Evolutionary conservation across 2,113 vertebrate genomes (phyloP), one percentile per base, ranked within the genome.

Genomic region (Proterorhinus semilunaris): DNA sequence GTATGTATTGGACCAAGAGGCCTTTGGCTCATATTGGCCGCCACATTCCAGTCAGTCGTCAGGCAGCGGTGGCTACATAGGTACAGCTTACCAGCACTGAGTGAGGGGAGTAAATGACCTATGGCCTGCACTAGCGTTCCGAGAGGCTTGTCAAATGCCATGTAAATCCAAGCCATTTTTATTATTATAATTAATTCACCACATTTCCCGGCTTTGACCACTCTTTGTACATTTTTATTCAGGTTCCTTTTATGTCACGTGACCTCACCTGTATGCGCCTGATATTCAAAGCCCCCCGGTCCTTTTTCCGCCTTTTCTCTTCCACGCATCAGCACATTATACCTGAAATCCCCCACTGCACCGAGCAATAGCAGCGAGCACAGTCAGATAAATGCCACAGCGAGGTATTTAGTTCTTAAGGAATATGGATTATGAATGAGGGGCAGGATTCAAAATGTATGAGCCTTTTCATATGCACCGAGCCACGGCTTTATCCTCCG

Each of bases 341-440:
- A 74, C 54, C 6, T 62, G 21, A 58, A 58, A 58, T 49, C 44
- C 62, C 61, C 66, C 61, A 75, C 75, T 49, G 54, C 72, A 54
- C 69, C 51, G 71, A 65, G 80, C 76, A 74, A 54, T 68, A 74
- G 73, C 69, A 50, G 71, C 72, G 76, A 83, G 79, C 68, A 69
- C 53, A 65, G 77, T 79, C 51, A 74, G 69, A 83, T 81, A 67
- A 86, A 81, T 84, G 75, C 80, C 87, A 88, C 78, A 88, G 66
- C 82, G 69, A 83, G 78, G 55, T 78, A 79, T 88, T 88, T 87
- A 86, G 80, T 87, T 84, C 78, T 86, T 83, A 82, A 80, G 79
- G 75, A 89, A 84, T 85, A 89, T 91, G 87, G 87, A 89, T 89
- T 91, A 87, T 86, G 85, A 86, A 86, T 81, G 71, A 75, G 77